Conservation (phyloP, 2,888 invertebrate genomes). For the Pterobdella sp. region DNA sequence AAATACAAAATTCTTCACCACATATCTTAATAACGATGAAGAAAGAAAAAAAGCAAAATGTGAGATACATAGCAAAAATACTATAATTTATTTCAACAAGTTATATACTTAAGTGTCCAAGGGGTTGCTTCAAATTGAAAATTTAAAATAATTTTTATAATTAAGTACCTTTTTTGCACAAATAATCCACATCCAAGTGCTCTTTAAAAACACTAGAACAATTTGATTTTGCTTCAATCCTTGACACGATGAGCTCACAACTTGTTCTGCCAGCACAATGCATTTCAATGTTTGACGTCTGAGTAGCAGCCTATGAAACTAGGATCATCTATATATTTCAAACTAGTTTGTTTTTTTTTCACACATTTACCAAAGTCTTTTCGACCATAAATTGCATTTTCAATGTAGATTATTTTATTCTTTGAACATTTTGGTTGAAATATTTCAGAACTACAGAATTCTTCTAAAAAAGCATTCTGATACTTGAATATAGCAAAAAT, state of each 20-base stretch:
- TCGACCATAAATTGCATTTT: neutral
- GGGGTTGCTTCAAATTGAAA: neutral
- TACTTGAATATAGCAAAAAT: neutral
- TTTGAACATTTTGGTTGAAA: slow-evolving; percentile 27
- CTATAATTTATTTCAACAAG: too few species aligned
- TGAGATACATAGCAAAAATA: neutral
- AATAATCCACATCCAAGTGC: slow-evolving; percentile 6
- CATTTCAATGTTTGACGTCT: slow-evolving; percentile 16
- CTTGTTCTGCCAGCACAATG: slow-evolving; percentile 18
- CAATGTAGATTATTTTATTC: neutral
- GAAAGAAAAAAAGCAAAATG: neutral
- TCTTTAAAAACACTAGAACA: slow-evolving; percentile 13
- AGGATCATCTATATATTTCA: slow-evolving; percentile 6
- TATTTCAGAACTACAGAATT: slow-evolving; percentile 19
- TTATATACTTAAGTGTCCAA: neutral
- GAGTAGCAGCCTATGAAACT: slow-evolving; percentile 21
- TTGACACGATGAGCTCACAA: slow-evolving; percentile 14
- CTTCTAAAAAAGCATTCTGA: neutral
- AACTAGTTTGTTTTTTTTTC: neutral
- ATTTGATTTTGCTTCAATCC: slow-evolving; percentile 8
- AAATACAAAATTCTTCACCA: neutral
- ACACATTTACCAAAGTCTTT: neutral
- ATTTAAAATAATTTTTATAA: neutral
- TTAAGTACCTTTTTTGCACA: slow-evolving; percentile 12
- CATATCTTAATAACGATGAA: neutral